Percentiles rank a stretch among this genome's conserved stretches.
Evolutionary conservation across 2,797 vertebrate genomes (phyloP).

Genomic region (Esox lucius): DNA sequence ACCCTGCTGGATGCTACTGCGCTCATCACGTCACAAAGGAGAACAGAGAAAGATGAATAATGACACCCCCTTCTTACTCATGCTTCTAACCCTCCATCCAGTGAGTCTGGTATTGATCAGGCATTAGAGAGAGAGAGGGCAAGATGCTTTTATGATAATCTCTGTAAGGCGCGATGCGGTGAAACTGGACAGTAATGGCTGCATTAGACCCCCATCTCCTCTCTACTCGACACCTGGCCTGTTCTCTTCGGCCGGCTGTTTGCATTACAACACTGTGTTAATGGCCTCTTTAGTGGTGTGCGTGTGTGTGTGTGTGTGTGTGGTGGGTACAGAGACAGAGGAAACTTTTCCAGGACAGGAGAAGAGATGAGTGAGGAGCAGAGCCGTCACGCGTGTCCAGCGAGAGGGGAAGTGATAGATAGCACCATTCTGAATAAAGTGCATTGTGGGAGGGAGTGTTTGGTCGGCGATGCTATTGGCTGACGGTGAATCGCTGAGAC

Average conservation of each 20-base stretch:
- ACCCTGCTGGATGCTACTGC: not conserved
- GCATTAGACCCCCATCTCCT: conserved; percentile 77
- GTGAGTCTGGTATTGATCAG: conserved; percentile 79
- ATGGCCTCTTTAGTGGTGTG: conserved; percentile 68
- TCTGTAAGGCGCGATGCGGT: conserved; percentile 20
- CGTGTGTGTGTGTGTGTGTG: conserved; percentile 28
- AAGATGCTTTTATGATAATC: conserved; percentile 83
- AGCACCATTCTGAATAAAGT: conserved; percentile 53
- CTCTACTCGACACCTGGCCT: conserved; percentile 77
- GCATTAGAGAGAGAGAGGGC: conserved; percentile 71
- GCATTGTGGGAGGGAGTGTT: conserved; percentile 51
- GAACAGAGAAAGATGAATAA: conserved; percentile 51
- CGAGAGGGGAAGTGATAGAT: conserved; percentile 65
- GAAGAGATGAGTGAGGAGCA: conserved; percentile 52
- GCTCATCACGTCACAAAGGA: conserved; percentile 29
- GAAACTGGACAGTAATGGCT: conserved; percentile 72
- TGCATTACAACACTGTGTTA: conserved; percentile 80
- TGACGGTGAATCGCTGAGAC: conserved; percentile 46
- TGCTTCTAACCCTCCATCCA: conserved; percentile 51
- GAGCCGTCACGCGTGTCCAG: conserved; percentile 60
- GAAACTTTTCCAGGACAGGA: conserved; percentile 74
- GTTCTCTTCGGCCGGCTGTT: conserved; percentile 74
- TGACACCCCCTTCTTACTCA: conserved; percentile 50
- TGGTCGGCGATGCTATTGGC: conserved; percentile 57
- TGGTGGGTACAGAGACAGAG: conserved; percentile 32